Conservation (phyloP, 2,888 invertebrate species). For the Caenorhabditis sulstoni region DNA sequence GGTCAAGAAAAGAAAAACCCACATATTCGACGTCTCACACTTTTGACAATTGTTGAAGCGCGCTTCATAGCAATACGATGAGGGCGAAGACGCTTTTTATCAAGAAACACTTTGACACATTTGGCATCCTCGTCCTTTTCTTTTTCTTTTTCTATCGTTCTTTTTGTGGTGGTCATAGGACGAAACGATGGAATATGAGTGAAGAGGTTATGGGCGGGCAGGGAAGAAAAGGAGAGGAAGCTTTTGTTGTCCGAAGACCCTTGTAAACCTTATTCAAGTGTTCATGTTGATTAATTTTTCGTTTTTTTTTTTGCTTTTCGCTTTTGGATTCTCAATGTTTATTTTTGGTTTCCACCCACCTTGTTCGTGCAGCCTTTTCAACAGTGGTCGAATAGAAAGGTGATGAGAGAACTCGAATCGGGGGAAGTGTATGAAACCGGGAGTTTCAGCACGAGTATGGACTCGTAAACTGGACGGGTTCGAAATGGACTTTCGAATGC, state of each 20-base stretch:
- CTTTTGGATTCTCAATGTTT: neutral
- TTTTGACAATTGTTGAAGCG: constrained; percentile 43
- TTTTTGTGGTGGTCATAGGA: constrained; percentile 24
- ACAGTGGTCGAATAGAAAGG: constrained; percentile 47
- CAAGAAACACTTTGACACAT: constrained; percentile 46
- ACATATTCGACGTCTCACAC: constrained; percentile 51
- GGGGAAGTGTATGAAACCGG: constrained; percentile 42
- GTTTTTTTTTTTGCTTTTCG: no score
- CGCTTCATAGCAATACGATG: constrained; percentile 39
- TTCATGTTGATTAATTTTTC: no score
- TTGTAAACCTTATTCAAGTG: constrained; percentile 16
- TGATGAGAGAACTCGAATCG: constrained; percentile 48
- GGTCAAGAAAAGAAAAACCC: constrained; percentile 21
- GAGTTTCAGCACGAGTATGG: constrained; percentile 14
- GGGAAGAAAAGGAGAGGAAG: neutral
- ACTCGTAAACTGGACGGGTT: constrained; percentile 51
- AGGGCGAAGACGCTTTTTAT: constrained; percentile 30
- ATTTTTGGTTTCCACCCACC: constrained; percentile 19
- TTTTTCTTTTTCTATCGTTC: constrained; percentile 9
- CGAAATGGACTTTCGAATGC: constrained; percentile 57
- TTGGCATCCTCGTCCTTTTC: constrained; percentile 15
- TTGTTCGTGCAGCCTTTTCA: constrained; percentile 54
- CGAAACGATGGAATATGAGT: constrained; percentile 4
- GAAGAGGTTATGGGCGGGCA: no score
- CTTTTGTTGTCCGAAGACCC: constrained; percentile 43